Evolutionary conservation across 2,888 invertebrate genomes (phyloP), one percentile per base, ranked within the genome.

Genomic region (Boloria euphrosyne): DNA sequence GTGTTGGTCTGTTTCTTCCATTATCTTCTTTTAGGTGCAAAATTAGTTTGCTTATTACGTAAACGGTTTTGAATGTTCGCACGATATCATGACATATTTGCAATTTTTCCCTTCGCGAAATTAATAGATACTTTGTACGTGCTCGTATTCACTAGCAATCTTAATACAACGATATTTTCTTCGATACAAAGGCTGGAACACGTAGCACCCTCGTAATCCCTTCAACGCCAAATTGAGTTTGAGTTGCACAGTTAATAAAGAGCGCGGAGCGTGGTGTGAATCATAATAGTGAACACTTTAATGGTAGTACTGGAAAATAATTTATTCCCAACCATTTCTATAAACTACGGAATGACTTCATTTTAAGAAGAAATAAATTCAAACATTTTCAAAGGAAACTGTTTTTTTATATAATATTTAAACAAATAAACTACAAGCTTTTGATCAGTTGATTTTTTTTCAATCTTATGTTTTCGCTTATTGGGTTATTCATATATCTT

Each of bases 191-290:
- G 73, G 68, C 67, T 71, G 73, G 59, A 71, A 76, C 76, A 78
- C 76, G 77, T 77, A 77, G 66, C 69, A 53, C 73, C 73, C 72
- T 71, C 76, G 76, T 76, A 75, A 74, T 77, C 75, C 74, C 75
- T 75, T 74, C 73, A 72, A 67, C 74, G 71, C 71, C 71, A 77
- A 78, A 78, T 78, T 77, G 76, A 77, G 77, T 77, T 77, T 78
- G 77, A 77, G 77, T 76, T 77, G 74, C 77, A 74, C 75, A 76
- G 77, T 78, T 78, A 77, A 77, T 78, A 78, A 76, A 77, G 77
- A 76, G 75, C 74, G 66, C 66, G 64, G 71, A 63, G 63, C 75
- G 78, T 76, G 76, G 55, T 65, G 66, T 47, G 78, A 75, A 74
- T 77, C 60, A 66, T 71, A 75, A 77, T 57, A 46, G 22, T 10